Percentiles rank a stretch among this genome's conserved stretches.
Conservation (phyloP, 2,113 vertebrate genomes). For the Clinocottus analis region DNA sequence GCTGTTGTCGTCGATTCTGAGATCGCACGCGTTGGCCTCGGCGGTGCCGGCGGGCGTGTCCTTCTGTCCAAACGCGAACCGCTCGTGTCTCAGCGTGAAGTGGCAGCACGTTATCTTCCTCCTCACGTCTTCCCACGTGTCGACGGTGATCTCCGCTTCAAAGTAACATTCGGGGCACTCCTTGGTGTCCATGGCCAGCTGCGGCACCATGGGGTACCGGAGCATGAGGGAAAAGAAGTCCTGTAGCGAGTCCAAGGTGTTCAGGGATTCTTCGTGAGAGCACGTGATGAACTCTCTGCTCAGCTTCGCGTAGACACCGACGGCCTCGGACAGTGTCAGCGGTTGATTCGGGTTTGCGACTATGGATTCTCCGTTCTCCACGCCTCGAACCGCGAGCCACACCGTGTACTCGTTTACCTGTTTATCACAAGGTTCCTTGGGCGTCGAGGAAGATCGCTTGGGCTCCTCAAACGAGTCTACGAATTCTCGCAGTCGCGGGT, state of each 20-base stretch:
- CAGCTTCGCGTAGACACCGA: background rate
- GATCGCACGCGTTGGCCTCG: no score
- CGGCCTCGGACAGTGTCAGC: background rate
- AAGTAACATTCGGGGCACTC: constrained; percentile 30
- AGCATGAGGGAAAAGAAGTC: constrained; percentile 5
- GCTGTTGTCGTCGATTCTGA: background rate
- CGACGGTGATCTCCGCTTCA: background rate
- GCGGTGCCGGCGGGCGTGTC: background rate
- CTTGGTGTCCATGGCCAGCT: background rate
- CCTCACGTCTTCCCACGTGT: constrained; percentile 1
- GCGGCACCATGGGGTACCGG: background rate
- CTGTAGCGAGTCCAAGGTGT: background rate
- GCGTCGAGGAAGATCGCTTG: background rate
- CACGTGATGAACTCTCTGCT: background rate
- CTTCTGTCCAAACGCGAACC: background rate
- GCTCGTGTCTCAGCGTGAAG: constrained; percentile 19
- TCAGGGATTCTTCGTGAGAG: background rate
- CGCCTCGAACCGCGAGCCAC: constrained; percentile 1
- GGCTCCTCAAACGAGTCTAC: background rate
- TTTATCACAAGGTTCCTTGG: background rate
- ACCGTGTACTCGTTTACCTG: constrained; percentile 2
- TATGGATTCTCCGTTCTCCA: background rate
- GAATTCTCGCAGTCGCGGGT: background rate
- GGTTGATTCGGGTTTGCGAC: background rate
- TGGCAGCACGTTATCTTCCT: background rate